Evolutionary conservation across 2,888 invertebrate genomes (phyloP).

Genomic region (Lasiommata megera): DNA sequence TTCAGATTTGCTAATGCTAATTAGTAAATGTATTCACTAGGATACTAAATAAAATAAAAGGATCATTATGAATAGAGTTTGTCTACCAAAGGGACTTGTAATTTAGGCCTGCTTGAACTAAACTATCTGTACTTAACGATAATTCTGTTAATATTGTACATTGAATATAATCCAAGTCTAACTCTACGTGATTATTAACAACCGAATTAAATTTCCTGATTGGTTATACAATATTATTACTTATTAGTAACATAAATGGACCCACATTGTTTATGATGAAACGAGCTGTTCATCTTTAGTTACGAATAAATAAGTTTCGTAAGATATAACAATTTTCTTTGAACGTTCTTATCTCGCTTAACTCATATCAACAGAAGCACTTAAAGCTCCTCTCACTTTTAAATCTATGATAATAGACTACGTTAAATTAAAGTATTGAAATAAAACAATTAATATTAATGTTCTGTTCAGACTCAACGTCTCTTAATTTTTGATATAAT

Average conservation of each 20-base stretch:
- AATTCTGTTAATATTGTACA: too few species aligned
- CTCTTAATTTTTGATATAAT: background rate
- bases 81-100: too few species aligned
- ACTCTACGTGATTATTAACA: background rate
- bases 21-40: too few species aligned
- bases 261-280: background rate
- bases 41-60: too few species aligned
- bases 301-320: constrained; percentile 24
- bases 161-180: background rate
- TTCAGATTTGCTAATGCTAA: too few species aligned
- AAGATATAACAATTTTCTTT: constrained; percentile 22
- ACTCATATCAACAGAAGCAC: constrained; percentile 25
- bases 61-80: too few species aligned
- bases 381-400: constrained; percentile 35
- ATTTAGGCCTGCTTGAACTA: too few species aligned
- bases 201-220: background rate
- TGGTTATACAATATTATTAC: background rate
- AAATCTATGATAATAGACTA: constrained; percentile 41
- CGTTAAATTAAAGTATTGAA: constrained; percentile 37
- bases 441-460: constrained; percentile 13
- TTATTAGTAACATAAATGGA: background rate
- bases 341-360: constrained; percentile 26
- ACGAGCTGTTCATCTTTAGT: constrained; percentile 16
- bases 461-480: background rate
- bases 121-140: too few species aligned